phyloP scores from a whole-genome alignment of 1,140 invertebrate species.

The Bombus vancouverensis region DNA sequence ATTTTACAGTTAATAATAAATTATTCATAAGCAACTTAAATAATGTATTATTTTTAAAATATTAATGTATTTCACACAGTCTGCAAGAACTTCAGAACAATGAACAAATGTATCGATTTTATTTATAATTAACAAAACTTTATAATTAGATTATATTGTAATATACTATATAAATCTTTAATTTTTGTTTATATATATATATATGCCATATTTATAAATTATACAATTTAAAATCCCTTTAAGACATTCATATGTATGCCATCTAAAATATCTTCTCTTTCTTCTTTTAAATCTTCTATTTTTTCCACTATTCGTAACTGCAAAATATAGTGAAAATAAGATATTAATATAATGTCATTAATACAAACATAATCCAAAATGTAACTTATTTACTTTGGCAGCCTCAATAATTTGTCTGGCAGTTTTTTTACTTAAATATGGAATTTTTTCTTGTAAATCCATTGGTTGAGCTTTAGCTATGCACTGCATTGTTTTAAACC shows the following conservation, averaged over 20 bases:
- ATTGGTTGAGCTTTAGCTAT: slow-evolving; percentile 88
- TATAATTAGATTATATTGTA: slow-evolving; percentile 15
- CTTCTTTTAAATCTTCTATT: slow-evolving; percentile 90
- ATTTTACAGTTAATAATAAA: slow-evolving; percentile 55
- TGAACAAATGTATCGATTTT: slow-evolving; percentile 9
- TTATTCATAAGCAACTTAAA: slow-evolving; percentile 60
- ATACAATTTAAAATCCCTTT: slow-evolving; percentile 28
- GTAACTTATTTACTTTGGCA: slow-evolving; percentile 88
- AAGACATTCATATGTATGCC: slow-evolving; percentile 77
- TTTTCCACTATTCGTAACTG: slow-evolving; percentile 91
- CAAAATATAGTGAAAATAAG: slow-evolving; percentile 70
- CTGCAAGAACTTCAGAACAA: slow-evolving; percentile 7
- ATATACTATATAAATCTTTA: slow-evolving; percentile 1
- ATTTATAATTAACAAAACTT: neutral
- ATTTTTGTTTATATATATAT: neutral
- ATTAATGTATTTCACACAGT: slow-evolving; percentile 77
- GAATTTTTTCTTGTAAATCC: slow-evolving; percentile 85
- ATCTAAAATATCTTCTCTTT: slow-evolving; percentile 88
- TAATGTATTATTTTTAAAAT: slow-evolving; percentile 71
- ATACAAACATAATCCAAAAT: slow-evolving; percentile 40
- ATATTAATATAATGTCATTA: slow-evolving; percentile 7
- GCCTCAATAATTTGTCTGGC: slow-evolving; percentile 91
- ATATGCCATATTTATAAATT: neutral
- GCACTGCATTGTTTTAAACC: slow-evolving; percentile 89
- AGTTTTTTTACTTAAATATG: slow-evolving; percentile 87